phyloP scores from a whole-genome alignment of 2,888 invertebrate genomes.

The Nebria salina region DNA sequence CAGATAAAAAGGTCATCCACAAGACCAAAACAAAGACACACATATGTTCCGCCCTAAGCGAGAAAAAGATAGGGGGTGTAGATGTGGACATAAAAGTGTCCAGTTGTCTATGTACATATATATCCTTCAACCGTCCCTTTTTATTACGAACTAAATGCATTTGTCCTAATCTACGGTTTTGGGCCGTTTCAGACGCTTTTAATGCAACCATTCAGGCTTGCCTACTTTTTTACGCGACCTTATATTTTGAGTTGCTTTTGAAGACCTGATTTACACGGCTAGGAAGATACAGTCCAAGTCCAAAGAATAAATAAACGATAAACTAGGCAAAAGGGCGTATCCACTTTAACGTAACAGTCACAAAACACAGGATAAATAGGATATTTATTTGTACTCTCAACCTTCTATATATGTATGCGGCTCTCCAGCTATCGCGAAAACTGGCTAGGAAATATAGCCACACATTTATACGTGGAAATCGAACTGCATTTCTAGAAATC shows the following conservation, averaged over 20 bases:
- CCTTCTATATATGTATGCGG: neutral
- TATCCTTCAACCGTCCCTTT: constrained; percentile 51
- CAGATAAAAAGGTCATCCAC: constrained; percentile 11
- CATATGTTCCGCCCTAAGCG: neutral
- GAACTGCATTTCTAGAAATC: constrained; percentile 12
- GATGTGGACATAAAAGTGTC: constrained; percentile 55
- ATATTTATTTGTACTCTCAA: constrained; percentile 33
- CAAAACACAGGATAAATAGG: constrained; percentile 44
- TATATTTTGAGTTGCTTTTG: constrained; percentile 15
- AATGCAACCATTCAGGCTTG: constrained; percentile 24
- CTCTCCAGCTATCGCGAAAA: constrained; percentile 21
- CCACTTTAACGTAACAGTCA: constrained; percentile 24
- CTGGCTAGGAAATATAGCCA: neutral
- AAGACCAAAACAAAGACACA: neutral
- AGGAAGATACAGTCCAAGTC: constrained; percentile 28
- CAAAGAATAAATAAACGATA: constrained; percentile 44
- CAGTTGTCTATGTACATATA: constrained; percentile 49
- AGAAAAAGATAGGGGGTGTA: neutral
- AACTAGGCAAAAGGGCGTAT: constrained; percentile 44
- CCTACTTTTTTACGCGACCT: neutral
- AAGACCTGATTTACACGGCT: constrained; percentile 27
- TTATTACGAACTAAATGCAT: constrained; percentile 58
- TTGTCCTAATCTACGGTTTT: constrained; percentile 56
- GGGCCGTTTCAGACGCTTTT: constrained; percentile 30
- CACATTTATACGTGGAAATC: neutral